Percentiles rank a stretch among this genome's conserved stretches.
Conservation (phyloP, 2,113 vertebrate species). For the Corapipo altera region DNA sequence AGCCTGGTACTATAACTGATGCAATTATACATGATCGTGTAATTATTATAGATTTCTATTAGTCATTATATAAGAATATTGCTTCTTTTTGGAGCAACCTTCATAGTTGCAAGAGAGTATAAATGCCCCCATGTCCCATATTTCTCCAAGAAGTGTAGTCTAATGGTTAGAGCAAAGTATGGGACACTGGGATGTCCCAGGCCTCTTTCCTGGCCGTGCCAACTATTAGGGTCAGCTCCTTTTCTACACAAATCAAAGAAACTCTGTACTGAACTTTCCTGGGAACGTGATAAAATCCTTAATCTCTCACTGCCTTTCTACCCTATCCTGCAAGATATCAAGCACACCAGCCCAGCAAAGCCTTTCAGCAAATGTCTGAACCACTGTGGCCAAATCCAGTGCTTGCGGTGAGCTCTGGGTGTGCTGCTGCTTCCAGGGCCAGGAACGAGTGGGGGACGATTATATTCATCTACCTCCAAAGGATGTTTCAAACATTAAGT, state of each 20-base stretch:
- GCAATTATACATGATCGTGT: neutral
- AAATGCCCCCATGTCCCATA: neutral
- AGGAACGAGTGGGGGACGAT: neutral
- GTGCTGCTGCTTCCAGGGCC: neutral
- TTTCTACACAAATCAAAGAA: neutral
- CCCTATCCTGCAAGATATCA: constrained; percentile 9
- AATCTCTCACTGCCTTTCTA: neutral
- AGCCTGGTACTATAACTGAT: neutral
- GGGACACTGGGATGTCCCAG: neutral
- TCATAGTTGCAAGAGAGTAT: neutral
- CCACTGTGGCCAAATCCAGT: neutral
- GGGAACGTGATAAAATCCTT: neutral
- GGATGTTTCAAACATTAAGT: constrained; percentile 28
- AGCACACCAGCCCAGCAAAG: neutral
- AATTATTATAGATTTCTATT: neutral
- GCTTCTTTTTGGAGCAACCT: neutral
- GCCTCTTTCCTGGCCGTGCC: neutral
- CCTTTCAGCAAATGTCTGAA: neutral
- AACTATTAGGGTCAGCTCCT: neutral
- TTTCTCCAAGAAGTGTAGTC: neutral
- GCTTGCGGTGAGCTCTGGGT: neutral
- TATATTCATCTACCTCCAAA: neutral
- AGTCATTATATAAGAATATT: neutral
- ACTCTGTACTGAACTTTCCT: neutral
- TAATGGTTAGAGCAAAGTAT: neutral